phyloP scores from a whole-genome alignment of 2,113 vertebrate genomes.

The Hirundichthys speculiger region DNA sequence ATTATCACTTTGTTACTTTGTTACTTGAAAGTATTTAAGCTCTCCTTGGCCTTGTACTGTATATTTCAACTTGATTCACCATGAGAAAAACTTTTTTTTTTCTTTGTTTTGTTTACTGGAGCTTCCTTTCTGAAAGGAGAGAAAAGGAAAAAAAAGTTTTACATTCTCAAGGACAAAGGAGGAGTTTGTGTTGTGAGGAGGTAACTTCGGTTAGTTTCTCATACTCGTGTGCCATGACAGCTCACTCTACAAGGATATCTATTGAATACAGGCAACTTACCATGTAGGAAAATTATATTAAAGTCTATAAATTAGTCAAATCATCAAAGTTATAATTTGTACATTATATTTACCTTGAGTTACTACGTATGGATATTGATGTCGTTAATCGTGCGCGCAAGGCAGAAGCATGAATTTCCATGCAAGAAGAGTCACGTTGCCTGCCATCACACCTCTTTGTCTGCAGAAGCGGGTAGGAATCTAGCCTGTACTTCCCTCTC shows the following conservation, averaged over 20 bases:
- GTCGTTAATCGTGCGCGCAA: slow-evolving; percentile 54
- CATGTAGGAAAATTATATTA: neutral
- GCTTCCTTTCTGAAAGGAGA: slow-evolving; percentile 56
- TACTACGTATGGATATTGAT: slow-evolving; percentile 61
- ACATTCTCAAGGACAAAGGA: slow-evolving; percentile 89
- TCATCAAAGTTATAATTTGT: neutral
- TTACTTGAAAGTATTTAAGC: slow-evolving; percentile 14
- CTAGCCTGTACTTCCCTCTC: slow-evolving; percentile 31
- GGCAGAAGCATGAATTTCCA: slow-evolving; percentile 87
- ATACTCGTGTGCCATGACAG: slow-evolving; percentile 61
- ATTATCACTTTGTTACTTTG: slow-evolving; percentile 9
- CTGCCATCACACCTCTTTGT: slow-evolving; percentile 88
- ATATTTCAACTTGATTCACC: slow-evolving; percentile 42
- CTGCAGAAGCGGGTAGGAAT: slow-evolving; percentile 90
- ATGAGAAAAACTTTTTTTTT: slow-evolving; percentile 54
- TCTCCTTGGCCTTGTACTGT: slow-evolving; percentile 37
- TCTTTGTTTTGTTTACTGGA: slow-evolving; percentile 57
- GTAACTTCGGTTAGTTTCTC: slow-evolving; percentile 77
- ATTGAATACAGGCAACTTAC: neutral
- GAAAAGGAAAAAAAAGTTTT: slow-evolving; percentile 58
- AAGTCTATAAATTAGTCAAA: neutral
- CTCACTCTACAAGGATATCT: slow-evolving; percentile 14
- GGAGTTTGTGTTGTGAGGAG: slow-evolving; percentile 80
- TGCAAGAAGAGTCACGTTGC: slow-evolving; percentile 91
- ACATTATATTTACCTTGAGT: slow-evolving; percentile 14